phyloP scores from a whole-genome alignment of 2,888 invertebrate species.

The Tolmerus cingulatus region DNA sequence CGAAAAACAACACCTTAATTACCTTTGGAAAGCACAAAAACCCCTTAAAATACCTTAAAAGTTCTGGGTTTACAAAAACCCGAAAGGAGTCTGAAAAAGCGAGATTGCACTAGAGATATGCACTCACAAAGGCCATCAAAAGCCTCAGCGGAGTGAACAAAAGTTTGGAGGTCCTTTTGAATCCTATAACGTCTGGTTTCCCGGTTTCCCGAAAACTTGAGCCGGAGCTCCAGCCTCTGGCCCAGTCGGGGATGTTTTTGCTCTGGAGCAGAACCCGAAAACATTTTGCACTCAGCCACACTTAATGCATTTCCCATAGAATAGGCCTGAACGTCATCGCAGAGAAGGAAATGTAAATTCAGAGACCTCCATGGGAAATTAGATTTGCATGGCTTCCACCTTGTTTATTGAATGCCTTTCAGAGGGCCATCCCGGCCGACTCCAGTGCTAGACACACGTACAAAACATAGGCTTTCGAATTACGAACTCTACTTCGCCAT shows the following conservation, averaged over 20 bases:
- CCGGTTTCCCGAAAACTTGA: not conserved
- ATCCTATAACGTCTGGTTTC: not conserved
- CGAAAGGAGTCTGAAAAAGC: not conserved
- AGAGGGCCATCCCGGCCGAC: not conserved
- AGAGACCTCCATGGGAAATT: conserved; percentile 39
- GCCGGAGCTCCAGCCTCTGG: not conserved
- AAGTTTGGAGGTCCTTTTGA: not conserved
- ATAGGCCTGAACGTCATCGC: not conserved
- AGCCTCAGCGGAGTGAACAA: not conserved
- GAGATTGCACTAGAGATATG: not conserved
- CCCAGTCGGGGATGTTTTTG: not conserved
- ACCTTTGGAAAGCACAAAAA: not conserved
- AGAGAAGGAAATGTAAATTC: conserved; percentile 57
- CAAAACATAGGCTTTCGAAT: not conserved
- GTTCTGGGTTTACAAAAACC: not conserved
- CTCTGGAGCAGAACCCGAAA: not conserved
- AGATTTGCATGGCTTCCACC: conserved; percentile 40
- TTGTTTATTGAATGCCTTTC: conserved; percentile 43
- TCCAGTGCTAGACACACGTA: not conserved
- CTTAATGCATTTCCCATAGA: conserved; percentile 5
- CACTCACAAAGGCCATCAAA: not conserved
- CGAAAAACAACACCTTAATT: not conserved
- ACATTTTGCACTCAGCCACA: not conserved
- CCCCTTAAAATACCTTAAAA: not conserved
- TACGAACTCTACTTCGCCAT: not conserved